Conservation (phyloP, 2,113 vertebrate species). For the Coptodon rendalli region DNA sequence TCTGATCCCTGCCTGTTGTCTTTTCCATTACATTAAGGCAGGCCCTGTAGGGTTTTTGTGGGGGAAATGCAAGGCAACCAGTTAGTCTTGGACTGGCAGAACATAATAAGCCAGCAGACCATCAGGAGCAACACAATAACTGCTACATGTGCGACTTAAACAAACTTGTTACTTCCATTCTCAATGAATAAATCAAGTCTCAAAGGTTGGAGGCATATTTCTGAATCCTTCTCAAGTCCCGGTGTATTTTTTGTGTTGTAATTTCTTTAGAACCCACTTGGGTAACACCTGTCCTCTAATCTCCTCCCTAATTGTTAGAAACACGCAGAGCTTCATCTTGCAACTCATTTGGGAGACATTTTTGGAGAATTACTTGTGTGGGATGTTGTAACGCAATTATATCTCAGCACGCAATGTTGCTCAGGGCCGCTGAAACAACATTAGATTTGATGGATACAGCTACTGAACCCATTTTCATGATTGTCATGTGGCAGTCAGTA, state of each 20-base stretch:
- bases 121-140: background rate
- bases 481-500: slow-evolving; percentile 20
- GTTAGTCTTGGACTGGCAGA: background rate
- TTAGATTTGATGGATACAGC: slow-evolving; percentile 28
- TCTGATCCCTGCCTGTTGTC: background rate
- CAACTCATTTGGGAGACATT: slow-evolving; percentile 22
- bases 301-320: background rate
- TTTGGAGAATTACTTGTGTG: slow-evolving; percentile 23
- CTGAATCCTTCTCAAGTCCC: background rate
- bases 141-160: background rate
- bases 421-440: background rate
- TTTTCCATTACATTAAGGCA: background rate
- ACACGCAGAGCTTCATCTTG: background rate
- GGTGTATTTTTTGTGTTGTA: background rate
- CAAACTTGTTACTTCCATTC: background rate
- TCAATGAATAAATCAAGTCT: background rate
- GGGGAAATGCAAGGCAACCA: background rate
- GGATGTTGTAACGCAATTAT: slow-evolving; percentile 37
- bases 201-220: background rate
- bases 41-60: background rate
- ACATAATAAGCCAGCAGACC: background rate
- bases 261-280: slow-evolving; percentile 8
- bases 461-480: slow-evolving; percentile 9
- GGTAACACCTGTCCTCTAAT: slow-evolving; percentile 11
- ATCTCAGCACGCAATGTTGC: background rate